Base-by-base conservation (phyloP, 2,888 invertebrate species). In the Leucophenga maculata region DNA sequence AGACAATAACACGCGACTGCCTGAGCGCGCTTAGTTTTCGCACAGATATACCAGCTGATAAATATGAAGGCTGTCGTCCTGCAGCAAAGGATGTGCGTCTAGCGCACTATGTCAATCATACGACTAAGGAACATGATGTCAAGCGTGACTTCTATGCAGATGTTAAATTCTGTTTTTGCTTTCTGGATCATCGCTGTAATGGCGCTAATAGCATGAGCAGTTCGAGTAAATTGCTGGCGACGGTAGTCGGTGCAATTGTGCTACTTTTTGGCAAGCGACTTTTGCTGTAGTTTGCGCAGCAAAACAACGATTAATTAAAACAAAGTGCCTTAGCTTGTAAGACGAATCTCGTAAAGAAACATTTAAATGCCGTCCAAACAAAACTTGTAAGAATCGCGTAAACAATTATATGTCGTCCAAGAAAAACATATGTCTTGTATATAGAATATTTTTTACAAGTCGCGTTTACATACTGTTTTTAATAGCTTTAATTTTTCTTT, bases 181-280 rank as follows among this genome's bases (percentile, higher is more conserved):
- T 95, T 86, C 93, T 97, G 75, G 96, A 97, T 87, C 94, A 97
- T 85, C 91, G 96, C 82, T 97, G 97, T 88, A 97, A 97, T 83
- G 87, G 89, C 1, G 82, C 83, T 4, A 70, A 72, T 32, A 69
- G 71, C 3, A 22, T 71, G 4, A 62, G 52, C 14, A 52, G 26
- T 52, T 16, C 6, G 65, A 18, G 32, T 14, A 44, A 46, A 62
- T 13, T 44, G 20, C n/a, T n/a, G n/a, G n/a, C n/a, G n/a, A 6
- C 20, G 11, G 8, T 46, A 39, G 6, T 44, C 11, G 46, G 62
- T 32, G 16, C 16, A 48, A 13, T 46, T 18, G 46, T 46, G 13
- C 11, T 48, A 48, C 16, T 48, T 48, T 8, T 48, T 4, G 11
- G 14, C 14, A 48, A 48, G 16, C 48, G 6, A 46, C 16, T 11